phyloP scores from a whole-genome alignment of 2,888 invertebrate species.

The Ochropacha duplaris region DNA sequence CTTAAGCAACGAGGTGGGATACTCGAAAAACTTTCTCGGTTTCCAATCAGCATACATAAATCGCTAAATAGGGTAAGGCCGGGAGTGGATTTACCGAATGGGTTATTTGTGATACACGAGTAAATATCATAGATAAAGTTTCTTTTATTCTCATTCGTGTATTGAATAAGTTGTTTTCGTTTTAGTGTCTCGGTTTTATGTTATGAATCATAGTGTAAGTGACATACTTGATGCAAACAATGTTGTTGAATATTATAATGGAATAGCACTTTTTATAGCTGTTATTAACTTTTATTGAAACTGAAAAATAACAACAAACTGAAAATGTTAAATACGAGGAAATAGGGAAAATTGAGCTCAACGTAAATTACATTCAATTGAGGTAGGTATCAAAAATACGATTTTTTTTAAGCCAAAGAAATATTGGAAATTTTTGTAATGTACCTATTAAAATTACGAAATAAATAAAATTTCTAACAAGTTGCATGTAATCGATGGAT shows the following conservation, averaged over 20 bases:
- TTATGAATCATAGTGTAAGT: conserved; percentile 3
- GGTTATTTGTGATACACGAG: conserved; percentile 31
- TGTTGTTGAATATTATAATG: conserved; percentile 6
- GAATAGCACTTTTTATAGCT: conserved; percentile 1
- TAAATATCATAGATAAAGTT: conserved; percentile 24
- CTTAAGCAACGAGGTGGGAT: conserved; percentile 32
- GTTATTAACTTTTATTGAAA: not conserved
- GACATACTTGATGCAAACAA: conserved; percentile 1
- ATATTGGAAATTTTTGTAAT: too few species aligned
- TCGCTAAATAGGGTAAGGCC: conserved; percentile 51
- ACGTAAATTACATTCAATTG: too few species aligned
- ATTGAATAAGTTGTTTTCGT: conserved; percentile 11
- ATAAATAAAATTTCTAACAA: not conserved
- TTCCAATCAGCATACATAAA: conserved; percentile 62
- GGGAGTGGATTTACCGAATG: conserved; percentile 37
- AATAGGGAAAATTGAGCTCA: too few species aligned
- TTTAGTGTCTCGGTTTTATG: conserved; percentile 2
- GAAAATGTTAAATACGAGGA: too few species aligned
- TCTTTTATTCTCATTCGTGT: conserved; percentile 7
- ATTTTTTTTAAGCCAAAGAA: too few species aligned
- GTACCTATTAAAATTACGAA: too few species aligned
- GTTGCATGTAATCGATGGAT: not conserved
- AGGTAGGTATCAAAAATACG: too few species aligned
- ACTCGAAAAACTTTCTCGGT: conserved; percentile 44
- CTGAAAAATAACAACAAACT: not conserved